Evolutionary conservation across 2,113 vertebrate genomes (phyloP).

Genomic region (Brachypodius melanocephalos): DNA sequence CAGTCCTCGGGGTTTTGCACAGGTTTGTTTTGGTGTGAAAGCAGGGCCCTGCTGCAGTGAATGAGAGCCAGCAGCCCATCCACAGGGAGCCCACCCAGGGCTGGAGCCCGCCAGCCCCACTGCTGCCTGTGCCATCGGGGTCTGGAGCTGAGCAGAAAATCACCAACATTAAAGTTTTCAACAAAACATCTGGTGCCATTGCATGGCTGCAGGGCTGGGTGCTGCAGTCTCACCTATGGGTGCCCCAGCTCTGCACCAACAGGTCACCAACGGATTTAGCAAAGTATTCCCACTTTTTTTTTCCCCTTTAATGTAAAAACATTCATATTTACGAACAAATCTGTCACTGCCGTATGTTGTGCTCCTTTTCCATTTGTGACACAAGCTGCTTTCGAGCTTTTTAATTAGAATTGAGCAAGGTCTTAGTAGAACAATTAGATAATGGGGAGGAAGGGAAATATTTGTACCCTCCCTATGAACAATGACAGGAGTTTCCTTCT

Average conservation of each 20-base stretch:
- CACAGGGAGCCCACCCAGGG: background rate
- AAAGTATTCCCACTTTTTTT: background rate
- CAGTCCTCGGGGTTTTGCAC: background rate
- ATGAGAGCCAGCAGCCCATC: background rate
- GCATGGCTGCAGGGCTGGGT: background rate
- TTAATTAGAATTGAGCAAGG: background rate
- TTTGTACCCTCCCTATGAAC: background rate
- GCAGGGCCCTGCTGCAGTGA: background rate
- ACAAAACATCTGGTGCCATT: background rate
- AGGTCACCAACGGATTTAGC: background rate
- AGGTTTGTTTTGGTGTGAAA: background rate
- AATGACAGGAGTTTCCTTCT: background rate
- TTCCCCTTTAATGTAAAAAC: background rate
- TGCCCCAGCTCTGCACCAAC: background rate
- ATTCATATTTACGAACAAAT: background rate
- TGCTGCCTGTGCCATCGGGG: background rate
- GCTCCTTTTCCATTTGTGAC: background rate
- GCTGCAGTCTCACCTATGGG: background rate
- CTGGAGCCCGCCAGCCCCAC: background rate
- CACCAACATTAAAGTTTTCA: background rate
- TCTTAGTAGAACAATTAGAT: background rate
- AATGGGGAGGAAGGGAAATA: background rate
- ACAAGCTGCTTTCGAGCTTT: constrained; percentile 19
- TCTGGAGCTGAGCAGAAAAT: background rate
- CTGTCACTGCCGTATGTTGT: background rate